Percentiles rank a stretch among this genome's conserved stretches.
Conservation (phyloP, 2,113 vertebrate species). For the Protobothrops flavoviridis region DNA sequence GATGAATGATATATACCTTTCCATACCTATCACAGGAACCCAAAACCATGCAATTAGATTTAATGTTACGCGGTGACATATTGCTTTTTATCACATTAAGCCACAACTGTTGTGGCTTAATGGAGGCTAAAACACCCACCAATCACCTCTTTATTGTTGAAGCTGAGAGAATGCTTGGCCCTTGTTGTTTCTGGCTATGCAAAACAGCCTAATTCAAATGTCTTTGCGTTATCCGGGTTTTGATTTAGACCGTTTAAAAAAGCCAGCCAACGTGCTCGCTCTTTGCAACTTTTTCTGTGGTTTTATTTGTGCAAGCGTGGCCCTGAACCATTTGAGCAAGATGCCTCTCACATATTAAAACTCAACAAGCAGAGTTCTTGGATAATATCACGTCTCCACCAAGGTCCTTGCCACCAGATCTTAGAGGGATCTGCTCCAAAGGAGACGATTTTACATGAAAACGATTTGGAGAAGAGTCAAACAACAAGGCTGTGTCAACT, state of each 20-base stretch:
- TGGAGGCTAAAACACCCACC: not conserved
- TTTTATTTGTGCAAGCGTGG: not conserved
- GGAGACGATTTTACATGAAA: slow-evolving; percentile 18
- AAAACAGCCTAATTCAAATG: not conserved
- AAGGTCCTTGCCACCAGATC: not conserved
- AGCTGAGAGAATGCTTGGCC: not conserved
- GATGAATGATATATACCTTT: not conserved
- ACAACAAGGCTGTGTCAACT: not conserved
- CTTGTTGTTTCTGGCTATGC: accelerated
- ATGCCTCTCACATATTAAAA: accelerated
- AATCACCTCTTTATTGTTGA: not conserved
- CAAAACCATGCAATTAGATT: not conserved
- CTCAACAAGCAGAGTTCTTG: not conserved
- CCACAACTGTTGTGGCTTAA: not conserved
- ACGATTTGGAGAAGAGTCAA: not conserved
- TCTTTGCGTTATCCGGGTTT: not conserved
- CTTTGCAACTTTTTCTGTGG: not conserved
- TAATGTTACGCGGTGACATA: not conserved
- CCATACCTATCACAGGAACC: not conserved
- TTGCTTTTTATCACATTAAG: not conserved
- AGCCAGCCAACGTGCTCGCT: too few species aligned
- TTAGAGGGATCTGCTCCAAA: not conserved
- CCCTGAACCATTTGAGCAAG: not conserved
- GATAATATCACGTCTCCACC: accelerated
- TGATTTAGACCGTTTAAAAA: not conserved